Conservation (phyloP, 2,888 invertebrate genomes). For the Lasioglossum vierecki region DNA sequence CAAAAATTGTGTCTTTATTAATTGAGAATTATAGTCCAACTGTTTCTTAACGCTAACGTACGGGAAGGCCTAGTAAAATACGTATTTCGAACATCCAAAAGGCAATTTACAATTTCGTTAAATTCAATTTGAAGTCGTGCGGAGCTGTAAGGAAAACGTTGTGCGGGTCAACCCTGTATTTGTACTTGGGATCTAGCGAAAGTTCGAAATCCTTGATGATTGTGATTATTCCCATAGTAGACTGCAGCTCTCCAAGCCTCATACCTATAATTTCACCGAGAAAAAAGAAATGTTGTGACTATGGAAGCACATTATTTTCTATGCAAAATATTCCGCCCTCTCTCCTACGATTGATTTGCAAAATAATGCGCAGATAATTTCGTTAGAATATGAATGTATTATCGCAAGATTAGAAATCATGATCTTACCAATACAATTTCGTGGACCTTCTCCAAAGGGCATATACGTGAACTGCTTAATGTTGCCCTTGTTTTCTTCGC, state of each 20-base stretch:
- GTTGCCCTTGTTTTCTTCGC: conserved; percentile 73
- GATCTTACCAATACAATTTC: conserved; percentile 73
- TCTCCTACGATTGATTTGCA: background rate
- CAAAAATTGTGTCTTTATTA: conserved; percentile 6
- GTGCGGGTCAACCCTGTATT: conserved; percentile 52
- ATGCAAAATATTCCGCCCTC: background rate
- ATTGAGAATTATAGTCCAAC: background rate
- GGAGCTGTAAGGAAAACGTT: conserved; percentile 60
- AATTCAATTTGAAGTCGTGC: conserved; percentile 33
- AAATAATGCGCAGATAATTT: background rate
- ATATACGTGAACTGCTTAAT: conserved; percentile 72
- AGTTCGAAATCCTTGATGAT: conserved; percentile 74
- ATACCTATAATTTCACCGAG: conserved; percentile 59
- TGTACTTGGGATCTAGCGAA: conserved; percentile 62
- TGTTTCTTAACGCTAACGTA: background rate
- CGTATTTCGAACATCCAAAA: background rate
- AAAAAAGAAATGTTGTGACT: background rate
- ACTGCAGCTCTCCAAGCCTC: conserved; percentile 73
- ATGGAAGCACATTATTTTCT: background rate
- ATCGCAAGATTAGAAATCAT: background rate
- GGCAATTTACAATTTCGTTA: conserved; percentile 45
- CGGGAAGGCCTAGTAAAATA: background rate
- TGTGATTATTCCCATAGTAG: conserved; percentile 71
- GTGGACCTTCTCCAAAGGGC: conserved; percentile 78
- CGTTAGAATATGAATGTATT: background rate